Conservation (phyloP, 2,888 invertebrate species). For the Anagyrus pseudococci region DNA sequence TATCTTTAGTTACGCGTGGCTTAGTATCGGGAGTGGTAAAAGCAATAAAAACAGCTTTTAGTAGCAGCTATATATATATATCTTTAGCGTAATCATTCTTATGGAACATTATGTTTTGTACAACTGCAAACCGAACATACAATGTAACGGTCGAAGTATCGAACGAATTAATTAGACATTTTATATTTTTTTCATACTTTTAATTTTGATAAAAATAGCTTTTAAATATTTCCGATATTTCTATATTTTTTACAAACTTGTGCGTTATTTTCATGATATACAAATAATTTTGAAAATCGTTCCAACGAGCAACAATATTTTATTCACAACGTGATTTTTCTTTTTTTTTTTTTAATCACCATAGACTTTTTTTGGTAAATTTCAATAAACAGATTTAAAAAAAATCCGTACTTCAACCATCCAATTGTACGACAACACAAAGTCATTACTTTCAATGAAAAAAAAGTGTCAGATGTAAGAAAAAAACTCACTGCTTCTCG, state of each 20-base stretch:
- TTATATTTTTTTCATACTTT: background rate
- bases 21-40: conserved; percentile 32
- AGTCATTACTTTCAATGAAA: conserved; percentile 10
- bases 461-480: conserved; percentile 35
- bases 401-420: conserved; percentile 22
- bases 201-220: background rate
- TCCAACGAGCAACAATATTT: no score
- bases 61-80: conserved; percentile 22
- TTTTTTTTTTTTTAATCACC: background rate
- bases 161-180: conserved; percentile 1
- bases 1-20: conserved; percentile 25
- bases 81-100: conserved; percentile 32
- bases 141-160: conserved; percentile 31
- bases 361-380: no score
- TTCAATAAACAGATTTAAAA: no score
- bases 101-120: conserved; percentile 23
- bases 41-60: conserved; percentile 34
- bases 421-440: conserved; percentile 15
- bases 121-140: conserved; percentile 30
- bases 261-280: no score
- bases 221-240: background rate
- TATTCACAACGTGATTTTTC: no score
- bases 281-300: no score
- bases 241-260: background rate
- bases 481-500: conserved; percentile 52